Conservation (phyloP, 2,888 invertebrate species). For the Patella pellucida region DNA sequence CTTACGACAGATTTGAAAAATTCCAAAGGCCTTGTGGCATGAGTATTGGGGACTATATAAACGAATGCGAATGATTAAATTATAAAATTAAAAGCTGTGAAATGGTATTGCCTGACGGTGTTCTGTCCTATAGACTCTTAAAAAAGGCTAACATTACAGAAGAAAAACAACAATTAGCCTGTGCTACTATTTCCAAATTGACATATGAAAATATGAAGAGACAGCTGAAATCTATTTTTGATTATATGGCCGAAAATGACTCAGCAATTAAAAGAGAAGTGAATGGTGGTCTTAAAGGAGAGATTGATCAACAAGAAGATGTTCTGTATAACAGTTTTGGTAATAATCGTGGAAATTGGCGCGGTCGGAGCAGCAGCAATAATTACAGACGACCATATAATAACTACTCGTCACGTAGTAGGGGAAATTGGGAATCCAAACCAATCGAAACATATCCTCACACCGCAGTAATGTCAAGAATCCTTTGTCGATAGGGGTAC, state of each 20-base stretch:
- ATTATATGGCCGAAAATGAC: not conserved
- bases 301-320: not conserved
- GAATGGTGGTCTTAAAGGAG: slow-evolving; percentile 1
- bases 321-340: not conserved
- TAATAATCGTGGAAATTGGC: not conserved
- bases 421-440: not conserved
- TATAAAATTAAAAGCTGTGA: not conserved
- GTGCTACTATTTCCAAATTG: not conserved
- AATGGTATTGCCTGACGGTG: slow-evolving; percentile 1
- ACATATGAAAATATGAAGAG: not conserved
- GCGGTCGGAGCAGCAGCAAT: not conserved
- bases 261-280: not conserved
- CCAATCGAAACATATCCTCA: too few species aligned
- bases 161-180: not conserved
- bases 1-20: not conserved
- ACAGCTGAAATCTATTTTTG: not conserved
- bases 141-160: not conserved
- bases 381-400: not conserved
- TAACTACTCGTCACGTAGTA: too few species aligned
- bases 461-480: too few species aligned
- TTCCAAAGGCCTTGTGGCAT: not conserved
- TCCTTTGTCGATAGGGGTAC: too few species aligned
- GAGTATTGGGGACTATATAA: not conserved
- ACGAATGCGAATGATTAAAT: not conserved
- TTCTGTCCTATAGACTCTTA: slow-evolving; percentile 4